Evolutionary conservation across 1,140 invertebrate genomes (phyloP).

Genomic region (Leptopilina clavipes): DNA sequence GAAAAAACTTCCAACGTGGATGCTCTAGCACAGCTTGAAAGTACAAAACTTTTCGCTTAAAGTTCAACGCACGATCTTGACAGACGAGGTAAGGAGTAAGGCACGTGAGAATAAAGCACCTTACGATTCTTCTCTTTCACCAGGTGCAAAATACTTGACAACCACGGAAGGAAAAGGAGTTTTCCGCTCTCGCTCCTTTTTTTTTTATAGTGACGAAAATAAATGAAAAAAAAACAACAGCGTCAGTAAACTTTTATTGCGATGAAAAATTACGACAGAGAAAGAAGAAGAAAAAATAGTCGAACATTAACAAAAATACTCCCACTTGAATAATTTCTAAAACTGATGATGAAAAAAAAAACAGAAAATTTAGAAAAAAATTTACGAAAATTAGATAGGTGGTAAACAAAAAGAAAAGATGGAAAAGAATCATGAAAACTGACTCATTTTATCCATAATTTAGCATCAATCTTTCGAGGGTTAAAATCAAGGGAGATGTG

Average conservation of each 20-base stretch:
- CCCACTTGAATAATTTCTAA: too few species aligned
- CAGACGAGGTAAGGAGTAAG: conserved; percentile 23
- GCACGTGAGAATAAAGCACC: conserved; percentile 29
- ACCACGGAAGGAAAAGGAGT: conserved; percentile 6
- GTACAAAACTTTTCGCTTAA: conserved; percentile 20
- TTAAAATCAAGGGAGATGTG: not conserved
- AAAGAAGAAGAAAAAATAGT: too few species aligned
- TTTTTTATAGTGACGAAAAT: not conserved
- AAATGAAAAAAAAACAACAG: conserved; percentile 20
- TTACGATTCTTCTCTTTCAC: conserved; percentile 28
- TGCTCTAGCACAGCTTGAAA: not conserved
- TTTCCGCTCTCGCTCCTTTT: not conserved
- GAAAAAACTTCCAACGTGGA: not conserved
- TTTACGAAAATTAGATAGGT: too few species aligned
- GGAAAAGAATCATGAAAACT: too few species aligned
- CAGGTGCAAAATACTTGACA: conserved; percentile 31
- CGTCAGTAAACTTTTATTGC: conserved; percentile 17
- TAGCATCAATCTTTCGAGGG: not conserved
- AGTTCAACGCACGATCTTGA: conserved; percentile 26
- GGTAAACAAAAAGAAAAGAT: too few species aligned
- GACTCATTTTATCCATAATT: not conserved
- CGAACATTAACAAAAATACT: too few species aligned
- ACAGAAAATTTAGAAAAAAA: too few species aligned
- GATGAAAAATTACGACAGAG: conserved; percentile 11
- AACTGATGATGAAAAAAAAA: too few species aligned